A percentile compares a stretch with the other conserved stretches of the same genome.
Evolutionary conservation across 64 coral and sea anemone species (phyloP).

Genomic region (Orbicella faveolata): DNA sequence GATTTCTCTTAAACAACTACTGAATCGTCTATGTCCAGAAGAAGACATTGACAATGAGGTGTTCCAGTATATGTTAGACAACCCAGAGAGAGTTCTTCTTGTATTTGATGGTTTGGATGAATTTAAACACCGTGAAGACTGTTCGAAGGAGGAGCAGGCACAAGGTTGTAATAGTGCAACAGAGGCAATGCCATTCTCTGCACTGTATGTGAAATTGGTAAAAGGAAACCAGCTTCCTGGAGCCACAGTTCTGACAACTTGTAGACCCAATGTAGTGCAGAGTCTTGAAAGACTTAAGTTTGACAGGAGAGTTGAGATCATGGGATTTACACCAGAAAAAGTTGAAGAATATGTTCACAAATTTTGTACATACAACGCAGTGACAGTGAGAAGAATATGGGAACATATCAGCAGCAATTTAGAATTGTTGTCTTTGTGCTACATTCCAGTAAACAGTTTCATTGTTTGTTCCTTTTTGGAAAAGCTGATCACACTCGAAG

Average conservation of each 20-base stretch:
- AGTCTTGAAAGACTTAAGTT: neutral
- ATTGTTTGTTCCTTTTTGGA: slow-evolving; percentile 60
- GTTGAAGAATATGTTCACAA: slow-evolving; percentile 2
- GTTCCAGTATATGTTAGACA: neutral
- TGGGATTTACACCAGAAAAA: slow-evolving; percentile 47
- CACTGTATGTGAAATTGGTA: slow-evolving; percentile 1
- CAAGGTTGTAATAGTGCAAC: neutral
- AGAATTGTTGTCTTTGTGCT: slow-evolving; percentile 51
- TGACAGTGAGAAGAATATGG: neutral
- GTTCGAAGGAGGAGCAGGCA: neutral
- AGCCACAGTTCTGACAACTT: slow-evolving; percentile 16
- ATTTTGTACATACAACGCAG: slow-evolving; percentile 12
- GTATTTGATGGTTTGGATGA: slow-evolving; percentile 62
- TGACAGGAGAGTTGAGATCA: slow-evolving; percentile 33
- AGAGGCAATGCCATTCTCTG: neutral
- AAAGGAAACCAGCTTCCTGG: neutral
- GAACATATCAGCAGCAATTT: slow-evolving; percentile 36
- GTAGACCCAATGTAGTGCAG: neutral
- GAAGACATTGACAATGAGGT: neutral
- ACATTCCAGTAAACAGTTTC: slow-evolving; percentile 60
- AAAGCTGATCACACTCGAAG: neutral
- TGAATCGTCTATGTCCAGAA: neutral
- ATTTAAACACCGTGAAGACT: slow-evolving; percentile 20
- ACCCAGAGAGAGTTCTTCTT: slow-evolving; percentile 23
- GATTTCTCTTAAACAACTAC: slow-evolving; percentile 12